Percentiles rank a stretch among this genome's conserved stretches.
Evolutionary conservation across 2,113 vertebrate genomes (phyloP).

Genomic region (Neomonachus schauinslandi): DNA sequence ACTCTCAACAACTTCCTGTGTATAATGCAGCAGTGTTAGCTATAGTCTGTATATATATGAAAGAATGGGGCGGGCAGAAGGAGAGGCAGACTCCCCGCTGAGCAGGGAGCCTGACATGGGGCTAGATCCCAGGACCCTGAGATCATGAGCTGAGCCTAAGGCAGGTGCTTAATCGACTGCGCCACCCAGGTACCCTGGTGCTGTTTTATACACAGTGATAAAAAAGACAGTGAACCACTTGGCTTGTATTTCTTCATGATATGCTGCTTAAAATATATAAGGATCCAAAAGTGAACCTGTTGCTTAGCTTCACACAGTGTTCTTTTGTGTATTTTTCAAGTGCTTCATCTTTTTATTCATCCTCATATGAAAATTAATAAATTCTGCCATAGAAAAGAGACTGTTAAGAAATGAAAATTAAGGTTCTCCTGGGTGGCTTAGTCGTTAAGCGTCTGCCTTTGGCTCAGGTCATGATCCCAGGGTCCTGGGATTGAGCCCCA

Average conservation of each 20-base stretch:
- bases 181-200: not conserved
- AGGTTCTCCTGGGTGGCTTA: too few relatives aligned
- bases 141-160: not conserved
- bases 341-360: not conserved
- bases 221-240: not conserved
- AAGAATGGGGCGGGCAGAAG: too few relatives aligned
- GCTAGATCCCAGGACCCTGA: not conserved
- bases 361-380: not conserved
- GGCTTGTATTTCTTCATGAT: not conserved
- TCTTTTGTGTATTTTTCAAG: not conserved
- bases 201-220: not conserved
- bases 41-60: too few relatives aligned
- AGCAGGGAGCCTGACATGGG: not conserved
- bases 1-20: not conserved
- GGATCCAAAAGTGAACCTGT: not conserved
- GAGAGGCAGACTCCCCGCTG: not conserved
- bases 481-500: too few relatives aligned
- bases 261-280: not conserved
- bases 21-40: not conserved
- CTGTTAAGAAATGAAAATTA: not conserved
- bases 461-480: too few relatives aligned
- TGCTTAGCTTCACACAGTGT: not conserved
- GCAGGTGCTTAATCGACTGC: not conserved
- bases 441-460: too few relatives aligned
- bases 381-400: not conserved